Base-by-base conservation (phyloP, 2,888 invertebrate genomes). In the Zonitis immaculata region DNA sequence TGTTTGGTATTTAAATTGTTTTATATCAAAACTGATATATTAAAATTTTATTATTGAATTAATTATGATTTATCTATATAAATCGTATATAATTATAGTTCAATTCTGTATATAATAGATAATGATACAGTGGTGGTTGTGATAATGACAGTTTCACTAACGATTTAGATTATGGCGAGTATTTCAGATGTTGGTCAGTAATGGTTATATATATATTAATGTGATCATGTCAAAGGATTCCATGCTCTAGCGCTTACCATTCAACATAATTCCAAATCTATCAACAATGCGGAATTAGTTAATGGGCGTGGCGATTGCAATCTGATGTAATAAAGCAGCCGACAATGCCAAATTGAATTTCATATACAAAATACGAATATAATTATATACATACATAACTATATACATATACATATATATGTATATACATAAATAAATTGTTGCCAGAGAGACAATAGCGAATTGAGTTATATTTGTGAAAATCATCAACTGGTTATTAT, bases 281-380 rank as follows among this genome's bases (percentile, higher is more conserved):
- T 65, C 62, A 64, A 68, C 67, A 68, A 67, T 67, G 62, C 60
- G 43, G 63, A 65, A 67, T 67, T 67, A 65, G 62, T 56, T 51
- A 57, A 53, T 51, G 52, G 58, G 52, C 56, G 52, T 53, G 54
- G 46, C 49, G 51, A 53, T 59, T 53, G 47, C 44, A 51, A 51
- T 35, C 51, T 50, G 47, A 58, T 50, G 51, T 56, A 55, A 51
- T 54, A 52, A 44, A 50, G 43, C 47, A 35, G 49, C 42, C 56
- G 30, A 46, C 46, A 49, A 48, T 49, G 42, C 43, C 46, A 52
- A 58, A 59, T 57, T 57, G 50, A 57, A 54, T 52, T 59, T 49
- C 27, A n/a, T n/a, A n/a, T n/a, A n/a, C n/a, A n/a, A n/a, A n/a
- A 35, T 22, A 45, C 52, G 39, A 44, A 47, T 35, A 56, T 56